Evolutionary conservation across 2,113 vertebrate species (phyloP), one percentile per base, ranked within the genome.

Genomic region (Dunckerocampus dactyliophorus): DNA sequence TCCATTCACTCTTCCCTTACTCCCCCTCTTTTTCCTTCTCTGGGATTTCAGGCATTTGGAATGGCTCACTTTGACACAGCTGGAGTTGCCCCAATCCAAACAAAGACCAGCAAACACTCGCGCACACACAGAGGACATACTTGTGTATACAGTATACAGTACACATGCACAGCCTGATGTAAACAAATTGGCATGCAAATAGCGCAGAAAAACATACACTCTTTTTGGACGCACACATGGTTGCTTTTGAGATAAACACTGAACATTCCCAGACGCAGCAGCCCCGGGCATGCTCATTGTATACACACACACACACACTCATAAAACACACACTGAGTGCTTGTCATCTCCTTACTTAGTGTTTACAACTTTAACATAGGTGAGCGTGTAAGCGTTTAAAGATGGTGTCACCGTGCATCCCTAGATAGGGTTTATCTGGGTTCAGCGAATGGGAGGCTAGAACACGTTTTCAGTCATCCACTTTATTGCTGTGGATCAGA

Each of bases 11-110:
- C 68, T 62, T 45, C 68, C 71, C 79, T 67, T 37, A 39, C 76
- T 72, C 75, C 81, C 82, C 79, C 65, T 75, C 70, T 83, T 80
- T 76, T 85, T 75, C 80, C 85, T 88, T 89, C 83, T 72, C 76
- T 87, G 89, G 90, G 90, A 89, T 83, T 91, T 88, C 64, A 91
- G 85, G 89, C 89, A 90, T 91, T 91, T 90, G 90, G 89, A 88
- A 79, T 84, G 62, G 85, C 86, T 90, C 89, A 89, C 84, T 85
- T 86, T 91, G 89, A 91, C 90, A 91, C 88, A 91, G 90, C 91
- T 92, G 91, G 90, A 92, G 83, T 82, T 76, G 79, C 79, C 83
- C 89, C 89, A 91, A 92, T 86, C 88, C 87, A 91, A 91, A 88
- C 87, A 74, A 57, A 82, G 67, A 80, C 53, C 62, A 75, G 67